Conservation (phyloP, 2,888 invertebrate genomes). For the Aphidius colemani region DNA sequence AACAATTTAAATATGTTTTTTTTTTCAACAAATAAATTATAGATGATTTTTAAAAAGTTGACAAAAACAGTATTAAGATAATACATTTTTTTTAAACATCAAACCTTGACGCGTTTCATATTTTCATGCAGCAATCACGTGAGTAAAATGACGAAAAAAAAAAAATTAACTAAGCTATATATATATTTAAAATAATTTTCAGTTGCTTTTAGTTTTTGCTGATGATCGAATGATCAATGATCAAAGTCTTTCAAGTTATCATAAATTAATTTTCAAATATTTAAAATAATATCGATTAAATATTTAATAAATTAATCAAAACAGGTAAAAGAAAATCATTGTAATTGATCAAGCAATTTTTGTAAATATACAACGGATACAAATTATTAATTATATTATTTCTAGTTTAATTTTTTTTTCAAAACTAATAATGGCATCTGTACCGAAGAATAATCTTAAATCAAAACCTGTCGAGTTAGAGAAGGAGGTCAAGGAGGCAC, state of each 20-base stretch:
- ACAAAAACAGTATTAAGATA: too few relatives aligned
- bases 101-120: background rate
- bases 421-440: conserved; percentile 14
- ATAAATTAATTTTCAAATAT: too few relatives aligned
- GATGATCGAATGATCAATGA: background rate
- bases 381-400: background rate
- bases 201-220: background rate
- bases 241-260: background rate
- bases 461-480: conserved; percentile 4
- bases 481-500: conserved; percentile 29
- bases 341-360: too few relatives aligned
- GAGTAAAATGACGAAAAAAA: conserved; percentile 1
- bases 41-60: too few relatives aligned
- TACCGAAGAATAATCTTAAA: background rate
- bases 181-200: background rate
- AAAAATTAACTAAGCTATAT: background rate
- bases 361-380: background rate
- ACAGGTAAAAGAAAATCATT: too few relatives aligned
- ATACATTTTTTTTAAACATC: background rate
- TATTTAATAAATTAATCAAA: too few relatives aligned
- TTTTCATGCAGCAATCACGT: background rate
- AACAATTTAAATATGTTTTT: too few relatives aligned
- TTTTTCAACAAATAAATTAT: conserved; percentile 21
- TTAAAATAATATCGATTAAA: too few relatives aligned
- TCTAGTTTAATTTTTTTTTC: background rate